Percentiles rank a stretch among this genome's conserved stretches.
phyloP scores from a whole-genome alignment of 2,888 invertebrate species.

The Eudasyphora cyanicolor region DNA sequence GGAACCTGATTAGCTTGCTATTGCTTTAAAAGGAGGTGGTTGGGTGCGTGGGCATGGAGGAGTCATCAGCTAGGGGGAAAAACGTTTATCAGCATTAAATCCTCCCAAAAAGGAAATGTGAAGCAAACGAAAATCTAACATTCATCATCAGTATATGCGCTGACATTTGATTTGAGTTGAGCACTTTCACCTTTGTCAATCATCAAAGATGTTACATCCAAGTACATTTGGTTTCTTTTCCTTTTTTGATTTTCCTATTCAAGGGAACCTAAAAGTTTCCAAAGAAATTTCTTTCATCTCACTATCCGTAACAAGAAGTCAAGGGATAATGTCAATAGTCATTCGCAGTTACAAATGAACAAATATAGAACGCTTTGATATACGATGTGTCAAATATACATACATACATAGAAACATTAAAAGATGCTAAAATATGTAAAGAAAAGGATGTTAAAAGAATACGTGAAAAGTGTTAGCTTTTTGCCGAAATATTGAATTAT shows the following conservation, averaged over 20 bases:
- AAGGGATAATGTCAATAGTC: not conserved
- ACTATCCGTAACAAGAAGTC: not conserved
- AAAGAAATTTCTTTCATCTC: not conserved
- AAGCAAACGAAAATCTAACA: not conserved
- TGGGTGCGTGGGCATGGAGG: too few species aligned
- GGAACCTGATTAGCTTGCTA: slow-evolving; percentile 27
- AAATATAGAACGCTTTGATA: not conserved
- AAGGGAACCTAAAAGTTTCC: not conserved
- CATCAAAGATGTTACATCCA: slow-evolving; percentile 27
- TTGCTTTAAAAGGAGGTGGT: not conserved
- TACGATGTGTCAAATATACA: not conserved
- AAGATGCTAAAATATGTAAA: too few species aligned
- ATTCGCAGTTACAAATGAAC: not conserved
- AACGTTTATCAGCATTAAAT: not conserved
- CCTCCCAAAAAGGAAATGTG: not conserved
- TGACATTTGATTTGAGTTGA: slow-evolving; percentile 16
- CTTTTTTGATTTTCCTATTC: not conserved
- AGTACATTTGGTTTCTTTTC: slow-evolving; percentile 3
- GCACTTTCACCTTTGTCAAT: slow-evolving; percentile 55
- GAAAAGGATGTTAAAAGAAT: too few species aligned
- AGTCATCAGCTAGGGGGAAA: not conserved
- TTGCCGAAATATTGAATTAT: too few species aligned
- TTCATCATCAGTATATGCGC: not conserved
- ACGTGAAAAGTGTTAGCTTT: too few species aligned
- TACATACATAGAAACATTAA: not conserved